phyloP scores from a whole-genome alignment of 2,888 invertebrate species.

The Oasisia sp. region DNA sequence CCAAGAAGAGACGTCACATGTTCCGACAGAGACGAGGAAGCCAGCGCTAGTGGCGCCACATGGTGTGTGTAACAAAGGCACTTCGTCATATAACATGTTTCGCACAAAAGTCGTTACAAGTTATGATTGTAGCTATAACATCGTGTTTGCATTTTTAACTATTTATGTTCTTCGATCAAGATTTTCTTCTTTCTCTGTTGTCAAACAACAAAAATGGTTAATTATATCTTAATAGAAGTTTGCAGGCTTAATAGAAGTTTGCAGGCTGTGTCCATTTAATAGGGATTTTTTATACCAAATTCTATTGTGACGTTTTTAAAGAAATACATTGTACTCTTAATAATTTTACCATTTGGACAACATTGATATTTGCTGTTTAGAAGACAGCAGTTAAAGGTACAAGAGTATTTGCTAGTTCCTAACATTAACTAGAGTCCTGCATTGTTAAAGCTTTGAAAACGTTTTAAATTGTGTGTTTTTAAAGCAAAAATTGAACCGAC shows the following conservation, averaged over 20 bases:
- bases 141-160: no score
- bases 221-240: no score
- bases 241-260: no score
- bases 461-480: no score
- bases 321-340: not conserved
- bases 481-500: no score
- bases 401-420: not conserved
- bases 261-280: no score
- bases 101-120: not conserved
- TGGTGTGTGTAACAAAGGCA: not conserved
- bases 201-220: no score
- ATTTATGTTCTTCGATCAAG: no score
- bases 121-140: no score
- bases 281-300: not conserved
- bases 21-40: not conserved
- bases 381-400: not conserved
- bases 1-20: conserved; percentile 1
- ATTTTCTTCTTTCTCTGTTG: no score
- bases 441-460: not conserved
- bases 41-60: not conserved
- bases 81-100: not conserved
- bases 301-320: not conserved
- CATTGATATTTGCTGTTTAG: not conserved
- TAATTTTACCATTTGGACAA: not conserved
- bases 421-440: not conserved